Base-by-base conservation (phyloP, 2,113 vertebrate species). In the Tringa solitaria region DNA sequence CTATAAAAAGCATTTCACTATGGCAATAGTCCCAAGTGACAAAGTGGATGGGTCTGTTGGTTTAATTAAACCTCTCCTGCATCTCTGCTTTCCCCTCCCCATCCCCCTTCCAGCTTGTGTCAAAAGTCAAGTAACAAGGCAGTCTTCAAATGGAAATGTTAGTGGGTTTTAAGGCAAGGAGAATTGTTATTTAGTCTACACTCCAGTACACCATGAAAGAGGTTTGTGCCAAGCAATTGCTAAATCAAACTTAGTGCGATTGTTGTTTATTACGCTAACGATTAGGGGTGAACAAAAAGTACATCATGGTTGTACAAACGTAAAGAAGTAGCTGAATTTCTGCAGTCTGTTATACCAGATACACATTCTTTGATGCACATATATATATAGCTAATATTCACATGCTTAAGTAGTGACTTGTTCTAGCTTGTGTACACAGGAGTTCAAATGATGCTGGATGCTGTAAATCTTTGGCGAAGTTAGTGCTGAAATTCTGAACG, bases 1-100 rank as follows among this genome's bases (percentile, higher is more conserved):
- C 84, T 96, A 76, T 82, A 92, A 96, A 95, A 96, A 84, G 81
- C 63, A 59, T 81, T 94, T 97, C 41, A 32, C 69, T 93, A 91
- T 92, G 92, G 94, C 93, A 96, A 61, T 93, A 72, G 90, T 93
- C 97, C 89, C 30, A 90, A 39, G 84, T 61, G 82, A 77, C 73
- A 79, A 77, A 78, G 68, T 13, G 51, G 73, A 53, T 90, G 72
- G 23, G 63, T 86, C 50, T 60, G n/a, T 59, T 53, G 51, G 51
- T 69, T 67, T 96, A 93, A 95, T 91, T 86, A 90, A 93, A 60
- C 69, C 64, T 85, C 64, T 79, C 41, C 59, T 77, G 16, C 26
- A 10, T 14, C 32, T 12, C 67, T 84, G 19, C 78, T 79, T 65
- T 65, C 50, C 75, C 20, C 24, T 27, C 10, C 19, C 43, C 10